Evolutionary conservation across 2,113 vertebrate genomes (phyloP).

Genomic region (Reinhardtius hippoglossoides): DNA sequence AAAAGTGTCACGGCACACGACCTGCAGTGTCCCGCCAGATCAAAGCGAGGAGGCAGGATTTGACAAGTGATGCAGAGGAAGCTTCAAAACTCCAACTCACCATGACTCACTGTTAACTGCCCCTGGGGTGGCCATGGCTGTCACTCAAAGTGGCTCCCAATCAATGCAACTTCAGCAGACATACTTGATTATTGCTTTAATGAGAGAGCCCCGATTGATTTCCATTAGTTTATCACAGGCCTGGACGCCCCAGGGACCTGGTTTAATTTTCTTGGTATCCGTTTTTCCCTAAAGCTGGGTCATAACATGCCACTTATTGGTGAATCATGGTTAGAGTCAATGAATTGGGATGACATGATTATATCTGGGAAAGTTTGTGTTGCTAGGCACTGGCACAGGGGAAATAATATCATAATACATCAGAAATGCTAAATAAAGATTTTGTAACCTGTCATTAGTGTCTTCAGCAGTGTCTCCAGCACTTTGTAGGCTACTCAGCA

Average conservation of each 20-base stretch:
- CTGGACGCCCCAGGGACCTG: conserved; percentile 21
- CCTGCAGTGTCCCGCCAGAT: conserved; percentile 39
- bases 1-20: conserved; percentile 42
- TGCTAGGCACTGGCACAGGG: conserved; percentile 1
- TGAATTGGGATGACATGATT: conserved; percentile 38
- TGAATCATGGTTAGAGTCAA: conserved; percentile 42
- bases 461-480: neutral
- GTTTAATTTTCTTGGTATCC: conserved; percentile 65
- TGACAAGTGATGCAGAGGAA: conserved; percentile 57
- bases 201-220: conserved; percentile 73
- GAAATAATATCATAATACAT: conserved; percentile 16
- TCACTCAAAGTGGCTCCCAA: conserved; percentile 72
- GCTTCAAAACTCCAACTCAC: conserved; percentile 52
- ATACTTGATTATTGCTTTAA: conserved; percentile 76
- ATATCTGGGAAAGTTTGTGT: conserved; percentile 37
- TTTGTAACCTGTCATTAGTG: neutral
- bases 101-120: conserved; percentile 58
- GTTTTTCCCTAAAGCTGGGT: conserved; percentile 54
- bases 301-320: conserved; percentile 52
- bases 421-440: neutral
- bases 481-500: neutral
- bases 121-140: conserved; percentile 60
- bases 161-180: conserved; percentile 65
- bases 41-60: conserved; percentile 35
- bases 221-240: conserved; percentile 64